Evolutionary conservation across 1,140 invertebrate species (phyloP).

Genomic region (Arctopsyche grandis): DNA sequence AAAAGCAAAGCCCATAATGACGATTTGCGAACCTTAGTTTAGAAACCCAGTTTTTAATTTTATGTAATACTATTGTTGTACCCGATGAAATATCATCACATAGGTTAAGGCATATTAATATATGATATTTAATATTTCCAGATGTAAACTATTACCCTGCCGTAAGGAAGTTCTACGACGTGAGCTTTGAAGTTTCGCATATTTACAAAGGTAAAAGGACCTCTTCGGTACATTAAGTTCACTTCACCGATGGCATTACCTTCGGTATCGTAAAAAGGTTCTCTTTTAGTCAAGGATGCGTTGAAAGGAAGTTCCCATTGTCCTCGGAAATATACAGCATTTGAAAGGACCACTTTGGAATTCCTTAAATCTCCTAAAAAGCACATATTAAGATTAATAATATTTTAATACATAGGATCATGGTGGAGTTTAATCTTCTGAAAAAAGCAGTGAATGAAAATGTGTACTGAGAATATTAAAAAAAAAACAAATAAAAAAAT

Average conservation of each 20-base stretch:
- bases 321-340: conserved; percentile 85
- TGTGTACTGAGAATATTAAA: neutral
- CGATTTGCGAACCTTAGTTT: no score
- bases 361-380: conserved; percentile 61
- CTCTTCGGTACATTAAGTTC: conserved; percentile 71
- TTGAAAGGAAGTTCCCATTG: conserved; percentile 81
- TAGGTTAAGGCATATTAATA: no score
- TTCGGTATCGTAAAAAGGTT: conserved; percentile 66
- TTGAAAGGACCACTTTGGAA: conserved; percentile 76
- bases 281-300: conserved; percentile 64
- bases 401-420: no score
- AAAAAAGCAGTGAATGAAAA: neutral
- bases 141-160: conserved; percentile 53
- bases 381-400: conserved; percentile 22
- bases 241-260: conserved; percentile 65
- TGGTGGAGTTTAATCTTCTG: no score
- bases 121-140: no score
- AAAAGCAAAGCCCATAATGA: no score
- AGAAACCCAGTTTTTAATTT: no score
- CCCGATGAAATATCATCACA: no score
- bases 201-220: conserved; percentile 65
- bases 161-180: conserved; percentile 79
- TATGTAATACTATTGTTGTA: no score
- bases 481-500: no score
- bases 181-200: conserved; percentile 68